Evolutionary conservation across 2,888 invertebrate genomes (phyloP), one percentile per base, ranked within the genome.

Genomic region (Bimastos eiseni): DNA sequence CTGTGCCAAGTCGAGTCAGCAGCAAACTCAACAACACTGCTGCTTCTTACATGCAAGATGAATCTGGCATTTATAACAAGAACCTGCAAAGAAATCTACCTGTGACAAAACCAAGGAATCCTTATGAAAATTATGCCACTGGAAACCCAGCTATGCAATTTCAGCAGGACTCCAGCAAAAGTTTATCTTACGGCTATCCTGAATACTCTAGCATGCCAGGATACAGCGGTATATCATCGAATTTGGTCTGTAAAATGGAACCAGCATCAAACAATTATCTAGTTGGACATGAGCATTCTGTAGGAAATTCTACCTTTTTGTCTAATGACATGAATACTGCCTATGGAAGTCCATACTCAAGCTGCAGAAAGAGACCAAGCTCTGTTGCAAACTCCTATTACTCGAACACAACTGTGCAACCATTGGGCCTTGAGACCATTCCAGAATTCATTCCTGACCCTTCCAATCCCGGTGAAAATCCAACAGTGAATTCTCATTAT

Each of bases 1-100:
- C 70, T n/a, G 70, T 70, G 70, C n/a, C 70, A n/a, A 70, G 70
- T 70, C 70, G 70, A 70, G 70, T 70, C 70, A 70, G 70, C 70
- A n/a, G 70, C n/a, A n/a, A n/a, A 70, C 0, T 70, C 70, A 70
- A 13, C n/a, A 70, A n/a, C n/a, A n/a, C 6, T 70, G 70, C n/a
- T 70, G n/a, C 70, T 70, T 8, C 70, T 30, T 70, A 70, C n/a
- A 6, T 70, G 70, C 70, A 30, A 11, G 6, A 70, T 70, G 70
- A n/a, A 1, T 70, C 70, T 70, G 13, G 70, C n/a, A 0, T 70
- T 70, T 70, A 70, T 70, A 70, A 70, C n/a, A 70, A 70, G 70
- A 70, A 70, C n/a, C 30, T 30, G 70, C 70, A 70, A 70, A 70
- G 70, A 70, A 70, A 70, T 70, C 11, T 11, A n/a, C 70, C 30